phyloP scores from a whole-genome alignment of 2,113 vertebrate species.

The Odocoileus hemionus region DNA sequence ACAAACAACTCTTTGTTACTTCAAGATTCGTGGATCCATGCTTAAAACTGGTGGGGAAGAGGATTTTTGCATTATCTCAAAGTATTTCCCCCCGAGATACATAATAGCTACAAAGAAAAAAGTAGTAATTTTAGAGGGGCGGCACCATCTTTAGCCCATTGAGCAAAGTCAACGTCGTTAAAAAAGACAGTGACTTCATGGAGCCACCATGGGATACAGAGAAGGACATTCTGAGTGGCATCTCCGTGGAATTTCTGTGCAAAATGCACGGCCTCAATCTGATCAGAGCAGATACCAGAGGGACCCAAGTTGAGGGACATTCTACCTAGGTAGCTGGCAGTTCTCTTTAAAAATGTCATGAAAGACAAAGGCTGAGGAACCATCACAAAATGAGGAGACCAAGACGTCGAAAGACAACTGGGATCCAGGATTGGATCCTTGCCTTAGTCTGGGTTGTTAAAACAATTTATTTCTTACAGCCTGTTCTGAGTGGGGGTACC shows the following conservation, averaged over 20 bases:
- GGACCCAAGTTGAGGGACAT: background rate
- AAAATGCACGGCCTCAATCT: background rate
- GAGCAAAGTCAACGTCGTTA: background rate
- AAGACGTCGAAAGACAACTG: background rate
- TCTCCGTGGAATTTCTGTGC: background rate
- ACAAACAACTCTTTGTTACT: background rate
- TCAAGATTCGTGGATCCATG: background rate
- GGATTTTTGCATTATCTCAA: background rate
- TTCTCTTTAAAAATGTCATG: background rate
- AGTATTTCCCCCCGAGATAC: background rate
- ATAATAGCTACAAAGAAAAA: background rate
- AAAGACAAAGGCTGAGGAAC: background rate
- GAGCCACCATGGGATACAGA: background rate
- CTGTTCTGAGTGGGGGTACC: background rate
- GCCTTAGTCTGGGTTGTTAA: background rate
- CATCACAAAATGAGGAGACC: background rate
- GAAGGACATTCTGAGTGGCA: background rate
- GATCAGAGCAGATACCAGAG: background rate
- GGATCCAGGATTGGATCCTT: background rate
- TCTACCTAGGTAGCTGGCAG: background rate
- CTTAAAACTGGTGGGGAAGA: background rate
- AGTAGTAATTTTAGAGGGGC: background rate
- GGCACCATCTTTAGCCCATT: background rate
- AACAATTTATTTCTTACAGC: background rate
- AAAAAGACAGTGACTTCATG: background rate